Base-by-base conservation (phyloP, 2,797 vertebrate species). In the Dallia pectoralis region DNA sequence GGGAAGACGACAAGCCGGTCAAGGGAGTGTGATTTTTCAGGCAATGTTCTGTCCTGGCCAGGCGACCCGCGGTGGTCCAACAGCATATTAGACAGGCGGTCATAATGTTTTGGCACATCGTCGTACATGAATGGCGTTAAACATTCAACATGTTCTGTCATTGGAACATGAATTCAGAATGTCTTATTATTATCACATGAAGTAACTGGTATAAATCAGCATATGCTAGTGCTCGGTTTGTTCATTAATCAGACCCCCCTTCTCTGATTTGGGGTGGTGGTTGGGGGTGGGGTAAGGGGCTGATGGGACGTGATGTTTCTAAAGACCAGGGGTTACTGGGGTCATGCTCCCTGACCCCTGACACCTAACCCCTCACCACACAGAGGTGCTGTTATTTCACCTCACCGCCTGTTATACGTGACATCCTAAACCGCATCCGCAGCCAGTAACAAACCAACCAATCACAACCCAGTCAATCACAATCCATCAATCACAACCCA, bases 241-340 rank as follows among this genome's bases (percentile, higher is more conserved):
- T 87, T 87, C 81, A 91, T 89, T 87, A 83, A 87, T 90, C 83
- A 77, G 79, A 70, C 67, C 86, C 83, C 33, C 32, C 56, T 25
- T 36, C 27, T 14, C 11, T 86, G 86, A 84, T 86, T 84, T 79
- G 75, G 82, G 83, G 27, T 25, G 11, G 22, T 15, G 27, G 3
- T 3, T 82, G 83, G 27, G 59, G 27, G 12, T 29, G 27, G 59
- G 27, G 12, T 29, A 14, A 62, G 12, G 85, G 82, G 76, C 87
- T 88, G 88, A 91, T 88, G 84, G 83, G 89, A 90, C 86, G 82
- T 82, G 88, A 77, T 85, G 44, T 91, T 88, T 87, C 79, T 90
- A 91, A 91, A 90, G 88, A 85, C 78, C 79, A 48, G 33, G 33
- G 84, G 19, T n/a, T 7, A 8, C 16, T 32, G 32, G 19, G 33